phyloP scores from a whole-genome alignment of 2,888 invertebrate genomes.

The Halictus quadricinctus region DNA sequence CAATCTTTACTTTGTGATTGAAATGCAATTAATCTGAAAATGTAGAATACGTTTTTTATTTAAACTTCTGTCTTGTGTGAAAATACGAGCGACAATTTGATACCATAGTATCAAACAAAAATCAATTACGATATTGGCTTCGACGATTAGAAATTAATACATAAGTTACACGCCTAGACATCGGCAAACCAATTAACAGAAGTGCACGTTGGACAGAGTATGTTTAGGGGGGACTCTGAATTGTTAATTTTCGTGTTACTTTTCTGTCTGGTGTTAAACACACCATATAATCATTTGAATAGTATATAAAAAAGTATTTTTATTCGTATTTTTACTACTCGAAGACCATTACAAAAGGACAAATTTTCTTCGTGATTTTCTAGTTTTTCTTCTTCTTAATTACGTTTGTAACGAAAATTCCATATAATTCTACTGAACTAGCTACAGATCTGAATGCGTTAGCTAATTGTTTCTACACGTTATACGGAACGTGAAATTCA shows the following conservation, averaged over 20 bases:
- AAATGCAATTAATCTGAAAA: background rate
- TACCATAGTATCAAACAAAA: background rate
- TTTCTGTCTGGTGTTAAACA: background rate
- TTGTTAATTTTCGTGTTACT: background rate
- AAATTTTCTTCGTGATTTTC: too few relatives aligned
- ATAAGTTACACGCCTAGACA: background rate
- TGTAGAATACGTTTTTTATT: background rate
- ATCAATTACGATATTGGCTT: background rate
- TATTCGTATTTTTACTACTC: too few relatives aligned
- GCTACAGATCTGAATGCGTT: too few relatives aligned
- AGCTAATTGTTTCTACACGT: too few relatives aligned
- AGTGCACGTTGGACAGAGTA: background rate
- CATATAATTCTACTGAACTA: too few relatives aligned
- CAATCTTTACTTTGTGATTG: background rate
- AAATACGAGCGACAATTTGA: background rate
- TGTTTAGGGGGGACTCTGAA: background rate
- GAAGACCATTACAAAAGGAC: too few relatives aligned
- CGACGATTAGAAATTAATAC: background rate
- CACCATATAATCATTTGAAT: background rate
- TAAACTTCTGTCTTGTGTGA: background rate
- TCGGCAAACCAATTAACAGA: background rate
- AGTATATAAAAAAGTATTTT: background rate
- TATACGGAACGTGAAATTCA: too few relatives aligned
- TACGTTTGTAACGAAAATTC: too few relatives aligned
- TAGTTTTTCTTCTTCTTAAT: too few relatives aligned